Base-by-base conservation (phyloP, 2,888 invertebrate genomes). In the Yponomeuta evonymella region DNA sequence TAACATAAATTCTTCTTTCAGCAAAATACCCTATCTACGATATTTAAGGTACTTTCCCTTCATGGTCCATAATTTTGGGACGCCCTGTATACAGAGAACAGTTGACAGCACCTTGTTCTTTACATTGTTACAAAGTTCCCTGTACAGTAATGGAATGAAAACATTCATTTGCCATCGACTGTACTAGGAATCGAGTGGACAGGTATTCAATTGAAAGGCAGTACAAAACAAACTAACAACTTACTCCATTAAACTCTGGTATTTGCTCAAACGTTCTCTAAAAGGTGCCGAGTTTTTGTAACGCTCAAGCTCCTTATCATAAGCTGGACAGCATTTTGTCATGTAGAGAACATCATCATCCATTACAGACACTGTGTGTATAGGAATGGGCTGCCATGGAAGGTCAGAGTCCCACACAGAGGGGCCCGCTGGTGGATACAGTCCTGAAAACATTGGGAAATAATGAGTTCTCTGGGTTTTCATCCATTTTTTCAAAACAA, bases 371-470 rank as follows among this genome's bases (percentile, higher is more conserved):
- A 87, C 77, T 0, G 96, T 95, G 77, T 96, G 96, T 0, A 97
- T 93, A 0, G 97, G 96, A 76, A 97, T 95, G 0, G 96, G 96
- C 83, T 96, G 96, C 96, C 96, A 97, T 66, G 85, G 78, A 5
- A 96, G 81, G 23, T 88, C 78, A 0, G 81, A 62, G 76, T 95
- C 91, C 96, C 96, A 96, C 6, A 87, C 71, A 76, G 95, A 92
- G 2, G 87, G 84, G 0, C 85, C 90, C 4, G 77, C 76, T 0
- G 96, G 96, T 5, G 96, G 95, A 82, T 94, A 97, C 70, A 97
- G 81, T 0, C 96, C 96, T 93, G 73, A 48, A 75, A 58, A 48
- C 43, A 43, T 23, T 48, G 73, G 63, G 15, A 71, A 0, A 4
- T 69, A 33, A 33, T 33, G 5, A 33, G 3, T 4, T 33, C 2